Base-by-base conservation (phyloP, 1,140 invertebrate genomes). In the Hylaeus volcanicus region DNA sequence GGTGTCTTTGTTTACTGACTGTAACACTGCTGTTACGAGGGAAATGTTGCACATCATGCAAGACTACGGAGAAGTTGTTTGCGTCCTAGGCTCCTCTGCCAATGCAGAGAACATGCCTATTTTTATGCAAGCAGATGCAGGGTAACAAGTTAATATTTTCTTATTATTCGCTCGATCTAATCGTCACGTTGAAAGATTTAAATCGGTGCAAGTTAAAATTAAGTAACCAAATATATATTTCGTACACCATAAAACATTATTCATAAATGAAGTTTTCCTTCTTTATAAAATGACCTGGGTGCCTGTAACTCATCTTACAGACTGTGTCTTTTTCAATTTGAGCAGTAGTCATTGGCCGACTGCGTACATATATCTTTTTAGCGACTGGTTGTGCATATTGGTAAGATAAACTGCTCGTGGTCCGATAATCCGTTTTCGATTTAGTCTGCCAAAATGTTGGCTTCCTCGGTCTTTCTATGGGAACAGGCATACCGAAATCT, bases 31-130 rank as follows among this genome's bases (percentile, higher is more conserved):
- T 88, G 97, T 97, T 0, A 98, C 98, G 0, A 94, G 95, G 26
- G 96, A 98, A 92, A 99, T 99, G 98, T 94, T 99, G 79, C 95
- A 96, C 78, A 99, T 99, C 69, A 98, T 99, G 98, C 98, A 99
- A 93, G 98, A 99, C 82, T 98, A 98, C 92, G 97, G 97, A 4
- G 98, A 99, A 94, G 97, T 99, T 37, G 97, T 98, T 1, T 98
- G 97, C 84, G 96, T 98, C 12, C 95, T 98, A 84, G 98, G 98
- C 8, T 98, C 97, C 43, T 97, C 97, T 5, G 96, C 96, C 48
- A 96, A 98, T 92, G 96, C 96, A 60, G 96, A 98, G 78, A 99
- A 99, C 93, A 97, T 97, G 90, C 95, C 96, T 45, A 96, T 99
- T 82, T 99, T 99, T 89, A 95, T 99, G 93, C 98, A 98, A 92